Base-by-base conservation (phyloP, 1,140 invertebrate species). In the Bilobella aurantiaca region DNA sequence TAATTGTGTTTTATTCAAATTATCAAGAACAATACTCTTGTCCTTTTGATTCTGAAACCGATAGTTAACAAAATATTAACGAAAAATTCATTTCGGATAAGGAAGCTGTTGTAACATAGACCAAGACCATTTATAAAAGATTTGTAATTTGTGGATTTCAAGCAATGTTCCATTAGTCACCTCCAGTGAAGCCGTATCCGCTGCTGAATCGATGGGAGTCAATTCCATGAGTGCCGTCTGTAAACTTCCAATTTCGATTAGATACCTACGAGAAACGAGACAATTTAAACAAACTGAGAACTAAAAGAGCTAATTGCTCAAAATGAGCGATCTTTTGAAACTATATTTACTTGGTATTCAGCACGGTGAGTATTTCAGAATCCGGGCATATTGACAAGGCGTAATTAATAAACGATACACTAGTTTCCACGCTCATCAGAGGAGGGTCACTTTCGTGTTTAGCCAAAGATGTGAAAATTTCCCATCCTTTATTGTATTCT, bases 401-500 rank as follows among this genome's bases (percentile, higher is more conserved):
- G 57, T 73, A 74, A 53, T 65, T 70, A 28, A 68, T 66, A 18
- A 69, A 69, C 1, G 68, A 63, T 12, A 68, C 30, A 65, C 64
- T 61, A 14, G 64, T 53, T 1, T 65, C 64, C 64, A 64, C 47
- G 29, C 70, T 70, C 0, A 69, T 25, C 25, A 70, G 42, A 25
- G 65, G 66, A 29, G 64, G 66, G 60, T 73, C 62, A 67, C 62
- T 65, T 49, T 73, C 32, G 21, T 47, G 47, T 42, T 70, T 70
- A 0, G 68, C 72, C 3, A 66, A 37, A 27, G 46, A 30, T 1
- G 59, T 64, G 42, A 70, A 70, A 30, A 79, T 76, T 71, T 76
- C 76, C 84, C 84, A 86, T 16, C 80, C 79, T 27, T 77, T 72
- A 62, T 79, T 71, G 74, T 83, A 81, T 69, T 78, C 77, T 37